Evolutionary conservation across 2,888 invertebrate genomes (phyloP).

Genomic region (Xestoiulus laeticollis): DNA sequence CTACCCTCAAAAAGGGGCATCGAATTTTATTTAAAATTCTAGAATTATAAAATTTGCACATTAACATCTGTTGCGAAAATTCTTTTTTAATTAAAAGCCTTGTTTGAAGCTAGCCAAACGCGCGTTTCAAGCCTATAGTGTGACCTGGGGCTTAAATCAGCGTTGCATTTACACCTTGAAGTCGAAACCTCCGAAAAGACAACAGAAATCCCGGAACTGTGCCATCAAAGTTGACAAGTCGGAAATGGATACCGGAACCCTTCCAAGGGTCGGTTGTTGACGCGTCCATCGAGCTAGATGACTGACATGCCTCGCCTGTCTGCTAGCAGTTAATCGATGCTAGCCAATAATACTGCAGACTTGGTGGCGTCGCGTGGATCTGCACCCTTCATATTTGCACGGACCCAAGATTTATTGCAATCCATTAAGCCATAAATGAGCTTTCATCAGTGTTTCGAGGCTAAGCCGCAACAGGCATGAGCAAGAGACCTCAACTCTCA

Average conservation of each 20-base stretch:
- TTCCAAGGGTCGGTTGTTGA: neutral
- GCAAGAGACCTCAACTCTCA: neutral
- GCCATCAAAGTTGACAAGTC: neutral
- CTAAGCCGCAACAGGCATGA: neutral
- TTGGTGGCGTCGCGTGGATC: neutral
- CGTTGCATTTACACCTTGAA: neutral
- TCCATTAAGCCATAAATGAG: slow-evolving; percentile 34
- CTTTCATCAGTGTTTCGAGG: neutral
- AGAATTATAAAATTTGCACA: too few relatives aligned
- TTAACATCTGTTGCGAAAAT: too few relatives aligned
- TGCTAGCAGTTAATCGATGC: neutral
- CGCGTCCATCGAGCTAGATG: neutral
- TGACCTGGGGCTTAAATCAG: too few relatives aligned
- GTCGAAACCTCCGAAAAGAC: neutral
- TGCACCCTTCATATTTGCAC: neutral
- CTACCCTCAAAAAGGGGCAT: too few relatives aligned
- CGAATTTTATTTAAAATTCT: too few relatives aligned
- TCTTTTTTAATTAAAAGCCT: too few relatives aligned
- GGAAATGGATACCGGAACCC: neutral
- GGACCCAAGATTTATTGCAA: slow-evolving; percentile 9
- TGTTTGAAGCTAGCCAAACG: too few relatives aligned
- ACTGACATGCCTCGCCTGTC: neutral
- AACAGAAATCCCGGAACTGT: neutral
- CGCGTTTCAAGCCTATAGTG: too few relatives aligned
- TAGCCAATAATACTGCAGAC: neutral